These are phyloP conservation scores for Stenchaetothrips biformis DNA, from an alignment of 2,888 invertebrate species.

Conservation along the genomic window DNA sequence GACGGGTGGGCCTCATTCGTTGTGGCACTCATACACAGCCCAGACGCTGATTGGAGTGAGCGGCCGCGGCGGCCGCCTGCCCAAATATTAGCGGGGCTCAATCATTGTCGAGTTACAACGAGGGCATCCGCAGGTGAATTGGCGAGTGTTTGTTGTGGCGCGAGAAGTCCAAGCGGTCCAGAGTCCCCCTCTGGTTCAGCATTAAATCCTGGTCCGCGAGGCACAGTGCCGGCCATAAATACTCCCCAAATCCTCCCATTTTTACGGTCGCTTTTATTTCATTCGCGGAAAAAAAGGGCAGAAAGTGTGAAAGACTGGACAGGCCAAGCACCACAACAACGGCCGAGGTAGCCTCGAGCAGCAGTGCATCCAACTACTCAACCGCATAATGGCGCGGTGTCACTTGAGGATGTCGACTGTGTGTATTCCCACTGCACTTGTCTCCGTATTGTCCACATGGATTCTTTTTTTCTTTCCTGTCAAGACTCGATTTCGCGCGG, in stretches of 20 bases:
- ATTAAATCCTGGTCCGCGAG: constrained; percentile 6
- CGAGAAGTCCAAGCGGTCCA: neutral
- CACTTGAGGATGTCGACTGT: too few relatives aligned
- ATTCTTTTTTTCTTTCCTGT: too few relatives aligned
- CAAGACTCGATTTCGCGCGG: too few relatives aligned
- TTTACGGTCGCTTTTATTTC: constrained; percentile 14
- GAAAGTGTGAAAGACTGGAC: constrained; percentile 1
- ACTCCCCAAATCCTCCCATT: constrained; percentile 6
- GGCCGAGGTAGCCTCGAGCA: neutral
- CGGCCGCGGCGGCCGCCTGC: neutral
- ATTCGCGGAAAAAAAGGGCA: neutral
- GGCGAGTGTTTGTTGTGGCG: neutral
- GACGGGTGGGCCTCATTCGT: too few relatives aligned
- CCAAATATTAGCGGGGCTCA: constrained; percentile 6
- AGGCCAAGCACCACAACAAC: neutral
- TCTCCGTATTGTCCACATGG: too few relatives aligned
- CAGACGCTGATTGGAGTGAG: constrained; percentile 4
- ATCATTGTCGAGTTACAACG: neutral
- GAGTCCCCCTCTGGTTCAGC: neutral
- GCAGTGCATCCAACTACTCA: too few relatives aligned
- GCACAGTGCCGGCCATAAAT: constrained; percentile 11
- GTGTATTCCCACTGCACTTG: too few relatives aligned
- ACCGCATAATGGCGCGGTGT: too few relatives aligned
- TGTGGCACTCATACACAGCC: neutral
- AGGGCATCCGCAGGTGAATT: neutral